Evolutionary conservation across 1,140 invertebrate genomes (phyloP).

Genomic region (Neuroterus valhalla): DNA sequence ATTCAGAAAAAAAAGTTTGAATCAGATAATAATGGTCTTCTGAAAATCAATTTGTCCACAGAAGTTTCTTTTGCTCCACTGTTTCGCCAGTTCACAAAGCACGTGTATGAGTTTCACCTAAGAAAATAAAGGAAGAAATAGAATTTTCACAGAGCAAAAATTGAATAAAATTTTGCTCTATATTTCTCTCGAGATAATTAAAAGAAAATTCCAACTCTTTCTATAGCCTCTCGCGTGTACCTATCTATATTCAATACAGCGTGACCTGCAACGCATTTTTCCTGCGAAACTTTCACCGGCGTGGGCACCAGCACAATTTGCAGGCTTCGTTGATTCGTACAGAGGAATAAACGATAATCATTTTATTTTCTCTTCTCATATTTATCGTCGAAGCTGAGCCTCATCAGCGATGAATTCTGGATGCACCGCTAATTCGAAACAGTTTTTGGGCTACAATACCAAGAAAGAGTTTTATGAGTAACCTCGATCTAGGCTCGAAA

Average conservation of each 20-base stretch:
- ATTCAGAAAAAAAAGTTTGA: too few species aligned
- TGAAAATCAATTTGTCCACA: too few species aligned
- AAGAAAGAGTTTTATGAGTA: too few species aligned
- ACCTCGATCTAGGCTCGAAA: neutral
- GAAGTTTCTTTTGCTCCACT: too few species aligned
- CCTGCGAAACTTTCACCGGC: constrained; percentile 48
- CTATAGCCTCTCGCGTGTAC: constrained; percentile 5
- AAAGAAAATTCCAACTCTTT: constrained; percentile 18
- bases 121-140: too few species aligned
- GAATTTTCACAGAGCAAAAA: neutral
- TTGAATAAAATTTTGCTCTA: constrained; percentile 10
- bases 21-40: too few species aligned
- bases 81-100: too few species aligned
- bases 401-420: neutral
- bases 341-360: neutral
- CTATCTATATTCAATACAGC: constrained; percentile 30
- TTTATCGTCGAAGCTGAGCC: neutral
- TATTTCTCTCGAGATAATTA: neutral
- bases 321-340: constrained; percentile 1
- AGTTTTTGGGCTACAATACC: neutral
- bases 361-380: constrained; percentile 11
- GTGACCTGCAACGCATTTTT: constrained; percentile 43
- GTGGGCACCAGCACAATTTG: constrained; percentile 26
- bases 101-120: too few species aligned
- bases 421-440: constrained; percentile 3